A percentile compares a stretch with the other conserved stretches of the same genome.
Evolutionary conservation across 2,113 vertebrate species (phyloP).

Genomic region (Oreochromis niloticus): DNA sequence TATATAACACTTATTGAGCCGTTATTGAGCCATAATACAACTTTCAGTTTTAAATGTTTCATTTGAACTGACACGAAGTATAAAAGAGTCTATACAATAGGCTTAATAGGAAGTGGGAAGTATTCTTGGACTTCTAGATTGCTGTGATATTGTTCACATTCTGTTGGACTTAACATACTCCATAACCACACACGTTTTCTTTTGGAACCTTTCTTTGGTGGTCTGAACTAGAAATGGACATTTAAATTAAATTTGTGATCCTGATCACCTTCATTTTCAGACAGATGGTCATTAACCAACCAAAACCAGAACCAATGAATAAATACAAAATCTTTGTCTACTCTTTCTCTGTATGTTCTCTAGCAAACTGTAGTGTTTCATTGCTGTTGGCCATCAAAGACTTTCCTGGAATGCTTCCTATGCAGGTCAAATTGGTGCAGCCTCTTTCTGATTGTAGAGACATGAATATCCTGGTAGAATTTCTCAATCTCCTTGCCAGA

Average conservation of each 20-base stretch:
- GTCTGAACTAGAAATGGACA: neutral
- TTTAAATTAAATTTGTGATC: neutral
- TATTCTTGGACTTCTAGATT: neutral
- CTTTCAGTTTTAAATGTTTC: neutral
- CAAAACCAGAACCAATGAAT: neutral
- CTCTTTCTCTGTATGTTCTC: neutral
- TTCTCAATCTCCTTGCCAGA: neutral
- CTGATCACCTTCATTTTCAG: neutral
- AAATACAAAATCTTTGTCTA: neutral
- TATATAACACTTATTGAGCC: neutral
- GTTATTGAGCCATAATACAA: neutral
- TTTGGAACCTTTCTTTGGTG: neutral
- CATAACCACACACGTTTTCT: neutral
- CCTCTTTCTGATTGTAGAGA: neutral
- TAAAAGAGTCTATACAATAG: neutral
- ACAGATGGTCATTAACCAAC: neutral
- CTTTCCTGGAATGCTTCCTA: neutral
- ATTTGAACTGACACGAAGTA: neutral
- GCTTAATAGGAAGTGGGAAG: neutral
- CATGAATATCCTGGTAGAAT: neutral
- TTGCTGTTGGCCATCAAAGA: neutral
- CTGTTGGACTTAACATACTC: neutral
- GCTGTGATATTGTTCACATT: neutral
- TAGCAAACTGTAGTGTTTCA: neutral
- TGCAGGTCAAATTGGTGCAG: neutral